Evolutionary conservation across 1,140 invertebrate genomes (phyloP).

Genomic region (Himalopsyche phryganea): DNA sequence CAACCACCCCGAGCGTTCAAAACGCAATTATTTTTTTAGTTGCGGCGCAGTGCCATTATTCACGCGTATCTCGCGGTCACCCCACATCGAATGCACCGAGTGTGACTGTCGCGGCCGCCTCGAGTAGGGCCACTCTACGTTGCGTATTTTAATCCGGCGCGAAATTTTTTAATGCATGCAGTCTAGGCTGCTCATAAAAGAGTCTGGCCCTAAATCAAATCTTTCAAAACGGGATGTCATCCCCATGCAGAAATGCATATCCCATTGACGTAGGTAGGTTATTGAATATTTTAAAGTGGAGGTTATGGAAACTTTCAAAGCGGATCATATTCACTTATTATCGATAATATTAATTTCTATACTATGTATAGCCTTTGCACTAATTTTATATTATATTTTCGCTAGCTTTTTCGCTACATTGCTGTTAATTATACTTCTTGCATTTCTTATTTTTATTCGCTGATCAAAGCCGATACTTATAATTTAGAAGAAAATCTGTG

Average conservation of each 20-base stretch:
- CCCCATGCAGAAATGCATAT: slow-evolving; percentile 9
- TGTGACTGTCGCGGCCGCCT: neutral
- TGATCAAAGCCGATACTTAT: no score
- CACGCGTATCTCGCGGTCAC: slow-evolving; percentile 13
- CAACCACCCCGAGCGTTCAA: neutral
- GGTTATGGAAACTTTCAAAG: no score
- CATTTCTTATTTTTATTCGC: no score
- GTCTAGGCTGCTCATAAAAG: slow-evolving; percentile 8
- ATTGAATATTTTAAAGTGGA: no score
- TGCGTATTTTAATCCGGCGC: neutral
- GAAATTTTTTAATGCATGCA: slow-evolving; percentile 4
- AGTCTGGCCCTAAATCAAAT: slow-evolving; percentile 28
- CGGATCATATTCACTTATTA: no score
- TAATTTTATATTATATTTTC: no score
- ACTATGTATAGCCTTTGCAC: no score
- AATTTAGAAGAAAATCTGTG: no score
- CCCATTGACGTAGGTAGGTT: slow-evolving; percentile 12
- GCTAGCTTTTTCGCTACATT: no score
- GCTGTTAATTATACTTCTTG: no score
- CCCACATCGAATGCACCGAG: neutral
- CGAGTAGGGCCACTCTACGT: neutral
- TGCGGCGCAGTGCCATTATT: slow-evolving; percentile 4
- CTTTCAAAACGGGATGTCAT: slow-evolving; percentile 28
- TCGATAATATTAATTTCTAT: no score
- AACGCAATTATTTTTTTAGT: slow-evolving; percentile 1